These are phyloP conservation scores for Xestia sexstrigata DNA, from an alignment of 2,888 invertebrate genomes.

Conservation along the genomic window DNA sequence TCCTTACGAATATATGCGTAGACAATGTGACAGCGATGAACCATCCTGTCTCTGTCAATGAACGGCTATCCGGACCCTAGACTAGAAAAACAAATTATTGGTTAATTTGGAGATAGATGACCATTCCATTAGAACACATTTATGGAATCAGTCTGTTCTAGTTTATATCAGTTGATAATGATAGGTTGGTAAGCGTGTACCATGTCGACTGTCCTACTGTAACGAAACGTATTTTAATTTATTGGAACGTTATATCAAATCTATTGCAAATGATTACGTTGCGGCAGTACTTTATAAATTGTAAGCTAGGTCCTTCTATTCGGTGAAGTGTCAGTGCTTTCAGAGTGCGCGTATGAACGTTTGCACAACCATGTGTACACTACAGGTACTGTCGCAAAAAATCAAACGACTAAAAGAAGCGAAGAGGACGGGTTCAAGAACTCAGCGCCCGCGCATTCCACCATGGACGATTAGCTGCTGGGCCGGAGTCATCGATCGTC, in stretches of 20 bases:
- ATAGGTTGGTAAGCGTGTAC: background rate
- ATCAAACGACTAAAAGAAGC: conserved; percentile 45
- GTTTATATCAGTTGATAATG: background rate
- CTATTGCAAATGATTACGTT: background rate
- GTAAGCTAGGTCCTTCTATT: conserved; percentile 23
- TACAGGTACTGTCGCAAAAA: conserved; percentile 59
- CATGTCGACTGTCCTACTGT: background rate
- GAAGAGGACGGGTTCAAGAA: conserved; percentile 34
- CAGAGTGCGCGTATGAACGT: conserved; percentile 43
- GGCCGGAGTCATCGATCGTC: conserved; percentile 27
- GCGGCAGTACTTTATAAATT: conserved; percentile 25
- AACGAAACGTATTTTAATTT: background rate
- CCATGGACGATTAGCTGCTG: conserved; percentile 47
- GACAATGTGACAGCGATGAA: conserved; percentile 3
- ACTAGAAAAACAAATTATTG: too few relatives aligned
- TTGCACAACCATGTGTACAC: conserved; percentile 58
- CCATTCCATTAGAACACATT: background rate
- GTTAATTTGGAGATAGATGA: background rate
- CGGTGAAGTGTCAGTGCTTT: conserved; percentile 35
- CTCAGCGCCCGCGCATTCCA: conserved; percentile 35
- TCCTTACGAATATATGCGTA: background rate
- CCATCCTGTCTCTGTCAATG: too few relatives aligned
- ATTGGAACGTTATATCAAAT: background rate
- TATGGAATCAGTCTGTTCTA: background rate
- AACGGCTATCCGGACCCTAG: background rate